Conservation (phyloP, 2,888 invertebrate species). For the Drosophila gaucha region DNA sequence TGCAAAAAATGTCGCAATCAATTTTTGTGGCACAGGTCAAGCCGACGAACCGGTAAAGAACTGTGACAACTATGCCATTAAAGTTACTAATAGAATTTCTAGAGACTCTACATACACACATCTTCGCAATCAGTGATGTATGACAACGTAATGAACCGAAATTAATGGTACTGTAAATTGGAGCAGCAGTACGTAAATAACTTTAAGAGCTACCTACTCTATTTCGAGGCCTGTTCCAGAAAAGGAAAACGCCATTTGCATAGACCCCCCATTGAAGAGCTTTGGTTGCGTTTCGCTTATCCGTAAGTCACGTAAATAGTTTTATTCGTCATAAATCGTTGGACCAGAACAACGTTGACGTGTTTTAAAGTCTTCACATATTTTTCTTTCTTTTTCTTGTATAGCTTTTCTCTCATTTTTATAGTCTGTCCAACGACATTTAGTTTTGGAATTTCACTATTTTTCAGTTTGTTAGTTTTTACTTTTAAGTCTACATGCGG, state of each 20-base stretch:
- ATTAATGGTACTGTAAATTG: constrained; percentile 72
- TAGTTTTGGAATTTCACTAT: constrained; percentile 73
- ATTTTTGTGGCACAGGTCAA: constrained; percentile 75
- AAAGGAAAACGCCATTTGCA: constrained; percentile 49
- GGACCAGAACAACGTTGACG: constrained; percentile 79
- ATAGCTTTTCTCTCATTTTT: constrained; percentile 52
- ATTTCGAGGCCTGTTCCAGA: constrained; percentile 34
- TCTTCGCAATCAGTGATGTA: constrained; percentile 69
- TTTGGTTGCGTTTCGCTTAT: constrained; percentile 39
- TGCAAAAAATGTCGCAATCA: constrained; percentile 69
- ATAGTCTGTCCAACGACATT: constrained; percentile 49
- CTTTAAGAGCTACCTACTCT: constrained; percentile 37
- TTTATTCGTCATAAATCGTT: constrained; percentile 78
- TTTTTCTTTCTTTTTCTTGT: constrained; percentile 14
- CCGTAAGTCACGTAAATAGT: constrained; percentile 74
- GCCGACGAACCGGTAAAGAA: constrained; percentile 60
- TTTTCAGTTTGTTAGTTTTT: constrained; percentile 48
- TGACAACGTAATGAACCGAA: constrained; percentile 79
- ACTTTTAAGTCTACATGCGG: constrained; percentile 59
- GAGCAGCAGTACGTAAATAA: constrained; percentile 65
- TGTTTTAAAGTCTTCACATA: constrained; percentile 42
- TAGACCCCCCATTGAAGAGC: constrained; percentile 36
- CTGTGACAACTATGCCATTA: constrained; percentile 69
- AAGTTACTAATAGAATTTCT: constrained; percentile 23
- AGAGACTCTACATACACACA: constrained; percentile 30